A percentile compares a stretch with the other conserved stretches of the same genome.
Evolutionary conservation across 1,140 invertebrate genomes (phyloP).

Genomic region (Drosophila mojavensis): DNA sequence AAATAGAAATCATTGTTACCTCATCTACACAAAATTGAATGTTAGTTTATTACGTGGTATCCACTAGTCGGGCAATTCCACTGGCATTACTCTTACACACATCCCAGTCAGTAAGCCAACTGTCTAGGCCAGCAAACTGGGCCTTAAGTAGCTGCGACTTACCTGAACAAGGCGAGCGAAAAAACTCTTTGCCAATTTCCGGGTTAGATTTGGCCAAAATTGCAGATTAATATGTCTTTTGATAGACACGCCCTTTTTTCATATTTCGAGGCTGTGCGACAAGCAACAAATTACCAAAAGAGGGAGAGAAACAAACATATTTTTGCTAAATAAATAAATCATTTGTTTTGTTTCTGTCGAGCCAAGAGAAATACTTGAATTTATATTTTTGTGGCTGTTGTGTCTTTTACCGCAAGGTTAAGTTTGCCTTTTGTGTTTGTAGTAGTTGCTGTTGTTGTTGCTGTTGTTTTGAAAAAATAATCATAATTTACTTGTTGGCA

Average conservation of each 20-base stretch:
- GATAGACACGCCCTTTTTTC: constrained; percentile 65
- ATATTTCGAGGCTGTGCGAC: constrained; percentile 61
- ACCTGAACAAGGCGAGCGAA: constrained; percentile 41
- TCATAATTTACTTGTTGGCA: constrained; percentile 81
- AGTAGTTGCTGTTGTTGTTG: constrained; percentile 38
- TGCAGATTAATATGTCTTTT: constrained; percentile 59
- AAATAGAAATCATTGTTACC: too few relatives aligned
- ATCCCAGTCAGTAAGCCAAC: neutral
- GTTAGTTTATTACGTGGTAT: too few relatives aligned
- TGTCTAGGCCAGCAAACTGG: constrained; percentile 29
- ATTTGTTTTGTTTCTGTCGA: constrained; percentile 56
- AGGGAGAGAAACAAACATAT: constrained; percentile 52
- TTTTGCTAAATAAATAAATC: constrained; percentile 69
- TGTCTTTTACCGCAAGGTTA: constrained; percentile 77
- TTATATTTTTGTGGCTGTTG: constrained; percentile 40
- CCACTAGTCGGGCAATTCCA: too few relatives aligned
- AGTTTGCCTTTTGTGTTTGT: constrained; percentile 32
- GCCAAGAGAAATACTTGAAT: constrained; percentile 33
- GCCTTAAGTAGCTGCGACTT: constrained; percentile 53
- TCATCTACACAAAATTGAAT: too few relatives aligned
- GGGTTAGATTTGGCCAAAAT: constrained; percentile 51
- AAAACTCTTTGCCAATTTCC: constrained; percentile 54
- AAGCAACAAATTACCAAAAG: constrained; percentile 41
- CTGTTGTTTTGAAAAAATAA: constrained; percentile 37
- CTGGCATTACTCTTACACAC: too few relatives aligned